These are phyloP conservation scores for Napeogenes sylphis DNA, from an alignment of 2,888 invertebrate genomes.

Conservation along the genomic window DNA sequence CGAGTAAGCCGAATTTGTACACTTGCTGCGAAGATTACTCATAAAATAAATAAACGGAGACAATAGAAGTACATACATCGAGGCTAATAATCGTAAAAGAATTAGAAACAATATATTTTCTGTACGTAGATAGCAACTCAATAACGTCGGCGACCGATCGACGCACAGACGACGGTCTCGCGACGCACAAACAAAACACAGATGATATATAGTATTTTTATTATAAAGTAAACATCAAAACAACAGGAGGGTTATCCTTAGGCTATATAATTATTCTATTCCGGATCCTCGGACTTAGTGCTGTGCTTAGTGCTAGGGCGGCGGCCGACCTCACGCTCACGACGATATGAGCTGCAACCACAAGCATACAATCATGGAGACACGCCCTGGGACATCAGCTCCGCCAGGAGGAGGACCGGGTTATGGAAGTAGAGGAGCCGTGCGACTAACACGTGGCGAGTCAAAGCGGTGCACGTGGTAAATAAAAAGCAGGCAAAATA, in stretches of 20 bases:
- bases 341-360: constrained; percentile 73
- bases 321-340: constrained; percentile 75
- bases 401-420: too few species aligned
- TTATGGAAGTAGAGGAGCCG: too few species aligned
- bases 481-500: constrained; percentile 43
- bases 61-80: neutral
- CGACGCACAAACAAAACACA: constrained; percentile 1
- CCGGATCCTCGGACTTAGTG: constrained; percentile 7
- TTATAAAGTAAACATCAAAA: constrained; percentile 6
- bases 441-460: too few species aligned
- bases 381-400: too few species aligned
- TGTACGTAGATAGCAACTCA: too few species aligned
- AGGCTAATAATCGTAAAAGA: neutral
- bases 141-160: neutral
- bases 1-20: constrained; percentile 30
- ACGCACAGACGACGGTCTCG: neutral
- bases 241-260: constrained; percentile 6
- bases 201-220: constrained; percentile 6
- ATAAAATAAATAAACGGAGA: constrained; percentile 12
- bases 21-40: constrained; percentile 30
- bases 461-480: neutral
- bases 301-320: constrained; percentile 27
- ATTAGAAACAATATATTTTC: neutral
- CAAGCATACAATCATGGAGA: neutral
- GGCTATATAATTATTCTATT: constrained; percentile 6